Evolutionary conservation across 2,888 invertebrate species (phyloP).

Genomic region (Tetheella fluctuosa): DNA sequence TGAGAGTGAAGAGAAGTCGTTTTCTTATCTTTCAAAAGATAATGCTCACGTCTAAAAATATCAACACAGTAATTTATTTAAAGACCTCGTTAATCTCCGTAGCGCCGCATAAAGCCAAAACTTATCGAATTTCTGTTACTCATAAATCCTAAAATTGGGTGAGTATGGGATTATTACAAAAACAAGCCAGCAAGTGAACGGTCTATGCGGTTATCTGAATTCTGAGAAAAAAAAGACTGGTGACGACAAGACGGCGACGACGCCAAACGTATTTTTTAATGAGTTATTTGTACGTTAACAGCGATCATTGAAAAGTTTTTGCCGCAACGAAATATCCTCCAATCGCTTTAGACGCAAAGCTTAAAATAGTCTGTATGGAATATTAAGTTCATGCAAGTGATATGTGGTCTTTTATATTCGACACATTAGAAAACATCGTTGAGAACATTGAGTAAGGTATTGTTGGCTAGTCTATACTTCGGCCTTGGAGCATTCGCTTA

Average conservation of each 20-base stretch:
- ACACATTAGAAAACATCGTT: conserved; percentile 15
- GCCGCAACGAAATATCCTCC: conserved; percentile 11
- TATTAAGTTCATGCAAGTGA: conserved; percentile 5
- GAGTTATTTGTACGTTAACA: conserved; percentile 34
- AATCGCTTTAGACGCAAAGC: background rate
- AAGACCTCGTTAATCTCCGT: conserved; percentile 41
- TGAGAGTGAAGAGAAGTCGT: conserved; percentile 30
- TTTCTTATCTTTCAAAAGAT: conserved; percentile 34
- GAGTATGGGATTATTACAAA: conserved; percentile 56
- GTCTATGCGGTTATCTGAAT: conserved; percentile 55
- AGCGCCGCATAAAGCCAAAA: conserved; percentile 42
- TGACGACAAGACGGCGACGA: conserved; percentile 50
- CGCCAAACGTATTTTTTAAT: conserved; percentile 46
- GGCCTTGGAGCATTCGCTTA: conserved; percentile 11
- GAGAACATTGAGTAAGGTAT: conserved; percentile 14
- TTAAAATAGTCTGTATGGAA: conserved; percentile 7
- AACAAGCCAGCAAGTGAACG: conserved; percentile 49
- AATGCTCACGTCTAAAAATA: conserved; percentile 19
- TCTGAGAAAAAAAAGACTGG: conserved; percentile 50
- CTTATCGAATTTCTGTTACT: conserved; percentile 47
- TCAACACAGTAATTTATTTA: conserved; percentile 39
- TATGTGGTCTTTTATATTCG: conserved; percentile 13
- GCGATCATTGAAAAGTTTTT: conserved; percentile 25
- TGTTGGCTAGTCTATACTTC: conserved; percentile 20
- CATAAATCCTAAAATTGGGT: conserved; percentile 49